Conservation (phyloP, 2,113 vertebrate species). For the Macaca nemestrina region DNA sequence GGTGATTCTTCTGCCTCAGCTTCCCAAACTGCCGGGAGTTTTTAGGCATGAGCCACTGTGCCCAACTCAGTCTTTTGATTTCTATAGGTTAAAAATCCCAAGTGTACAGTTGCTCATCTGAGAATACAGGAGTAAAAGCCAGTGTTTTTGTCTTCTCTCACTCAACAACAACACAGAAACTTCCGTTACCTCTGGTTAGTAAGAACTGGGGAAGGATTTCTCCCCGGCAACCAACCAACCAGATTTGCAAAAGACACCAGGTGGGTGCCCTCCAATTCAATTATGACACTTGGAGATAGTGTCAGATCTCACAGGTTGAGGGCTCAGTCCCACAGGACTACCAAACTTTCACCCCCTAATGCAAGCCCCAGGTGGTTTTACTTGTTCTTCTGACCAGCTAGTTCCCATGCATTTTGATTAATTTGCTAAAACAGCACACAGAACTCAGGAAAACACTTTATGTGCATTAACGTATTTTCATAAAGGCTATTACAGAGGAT, state of each 20-base stretch:
- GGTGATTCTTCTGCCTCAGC: not conserved
- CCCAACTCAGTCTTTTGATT: not conserved
- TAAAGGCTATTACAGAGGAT: not conserved
- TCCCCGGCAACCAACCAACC: not conserved
- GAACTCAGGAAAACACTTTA: not conserved
- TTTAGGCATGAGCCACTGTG: not conserved
- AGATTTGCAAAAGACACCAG: not conserved
- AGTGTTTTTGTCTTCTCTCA: not conserved
- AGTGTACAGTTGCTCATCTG: not conserved
- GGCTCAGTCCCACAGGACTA: not conserved
- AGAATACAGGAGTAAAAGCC: not conserved
- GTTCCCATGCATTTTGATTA: not conserved
- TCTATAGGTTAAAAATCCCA: not conserved
- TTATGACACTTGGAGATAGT: not conserved
- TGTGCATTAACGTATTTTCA: not conserved
- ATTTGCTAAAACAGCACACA: not conserved
- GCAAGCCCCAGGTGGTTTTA: not conserved
- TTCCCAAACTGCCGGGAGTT: not conserved
- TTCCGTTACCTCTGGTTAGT: not conserved
- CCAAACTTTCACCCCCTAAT: not conserved
- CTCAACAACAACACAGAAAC: not conserved
- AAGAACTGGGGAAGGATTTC: not conserved
- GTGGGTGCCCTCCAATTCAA: not conserved
- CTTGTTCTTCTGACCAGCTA: not conserved
- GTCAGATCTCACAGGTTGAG: not conserved